These are phyloP conservation scores for Tromatobia lineatoria DNA, from an alignment of 2,888 invertebrate genomes.

Conservation along the genomic window DNA sequence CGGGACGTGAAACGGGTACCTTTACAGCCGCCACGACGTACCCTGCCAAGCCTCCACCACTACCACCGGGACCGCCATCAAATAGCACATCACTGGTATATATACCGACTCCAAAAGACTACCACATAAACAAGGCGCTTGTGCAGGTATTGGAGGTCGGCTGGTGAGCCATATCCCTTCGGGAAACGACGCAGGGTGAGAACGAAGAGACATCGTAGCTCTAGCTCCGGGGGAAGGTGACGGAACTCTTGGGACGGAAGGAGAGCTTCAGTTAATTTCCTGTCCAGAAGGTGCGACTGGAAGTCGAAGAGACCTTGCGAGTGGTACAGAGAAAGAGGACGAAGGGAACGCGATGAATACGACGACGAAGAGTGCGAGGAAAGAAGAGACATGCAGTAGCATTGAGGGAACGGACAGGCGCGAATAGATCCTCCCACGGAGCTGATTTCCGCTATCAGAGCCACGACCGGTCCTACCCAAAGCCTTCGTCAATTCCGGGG, in stretches of 20 bases:
- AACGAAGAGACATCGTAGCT: neutral
- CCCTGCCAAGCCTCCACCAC: neutral
- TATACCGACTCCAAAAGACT: constrained; percentile 3
- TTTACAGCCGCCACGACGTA: neutral
- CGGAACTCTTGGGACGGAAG: constrained; percentile 64
- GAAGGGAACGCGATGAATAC: neutral
- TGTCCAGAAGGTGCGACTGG: constrained; percentile 68
- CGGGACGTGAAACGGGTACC: constrained; percentile 16
- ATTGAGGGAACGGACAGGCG: constrained; percentile 6
- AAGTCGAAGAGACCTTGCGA: constrained; percentile 22
- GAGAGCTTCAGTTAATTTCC: constrained; percentile 76
- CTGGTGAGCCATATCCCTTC: neutral
- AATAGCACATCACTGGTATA: neutral
- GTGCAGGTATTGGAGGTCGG: constrained; percentile 12
- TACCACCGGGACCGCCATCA: neutral
- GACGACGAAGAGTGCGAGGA: neutral
- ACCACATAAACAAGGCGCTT: neutral
- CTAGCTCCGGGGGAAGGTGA: constrained; percentile 26
- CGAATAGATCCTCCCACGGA: constrained; percentile 46
- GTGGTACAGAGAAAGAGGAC: constrained; percentile 5
- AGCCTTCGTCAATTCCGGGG: constrained; percentile 30
- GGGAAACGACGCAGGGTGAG: constrained; percentile 1
- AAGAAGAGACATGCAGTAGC: neutral
- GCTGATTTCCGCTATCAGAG: constrained; percentile 60
- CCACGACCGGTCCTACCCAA: constrained; percentile 3